phyloP scores from a whole-genome alignment of 1,140 invertebrate species.

The Scaptomyza montana region DNA sequence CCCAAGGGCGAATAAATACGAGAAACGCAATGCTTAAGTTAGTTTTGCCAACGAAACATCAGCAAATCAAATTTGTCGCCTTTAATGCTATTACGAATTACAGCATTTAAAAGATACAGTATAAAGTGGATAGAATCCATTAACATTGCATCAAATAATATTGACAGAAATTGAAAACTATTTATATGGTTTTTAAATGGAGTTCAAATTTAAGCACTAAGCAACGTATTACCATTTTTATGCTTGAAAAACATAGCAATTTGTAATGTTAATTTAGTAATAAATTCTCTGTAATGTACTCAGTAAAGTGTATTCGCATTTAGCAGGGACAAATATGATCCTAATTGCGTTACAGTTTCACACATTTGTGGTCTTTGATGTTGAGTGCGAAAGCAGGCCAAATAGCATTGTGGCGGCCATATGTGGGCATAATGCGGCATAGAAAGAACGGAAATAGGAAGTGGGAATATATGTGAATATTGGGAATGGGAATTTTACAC shows the following conservation, averaged over 20 bases:
- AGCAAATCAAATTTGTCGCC: constrained; percentile 30
- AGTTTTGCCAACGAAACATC: constrained; percentile 12
- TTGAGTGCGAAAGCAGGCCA: constrained; percentile 26
- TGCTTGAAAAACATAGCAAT: no score
- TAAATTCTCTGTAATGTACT: no score
- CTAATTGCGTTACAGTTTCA: constrained; percentile 56
- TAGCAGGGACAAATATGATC: not conserved
- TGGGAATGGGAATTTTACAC: not conserved
- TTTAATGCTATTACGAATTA: constrained; percentile 8
- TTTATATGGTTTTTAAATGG: no score
- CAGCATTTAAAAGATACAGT: not conserved
- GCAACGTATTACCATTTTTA: no score
- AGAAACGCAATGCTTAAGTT: constrained; percentile 4
- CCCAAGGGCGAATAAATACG: constrained; percentile 3
- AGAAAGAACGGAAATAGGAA: not conserved
- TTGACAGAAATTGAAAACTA: no score
- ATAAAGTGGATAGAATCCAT: not conserved
- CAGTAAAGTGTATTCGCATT: constrained; percentile 6
- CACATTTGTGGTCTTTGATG: constrained; percentile 55
- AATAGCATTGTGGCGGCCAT: constrained; percentile 34
- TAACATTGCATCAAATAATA: no score
- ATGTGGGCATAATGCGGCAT: constrained; percentile 31
- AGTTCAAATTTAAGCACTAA: no score
- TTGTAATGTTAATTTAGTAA: no score
- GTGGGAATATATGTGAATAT: constrained; percentile 6